Evolutionary conservation across 2,888 invertebrate genomes (phyloP).

Genomic region (Drosophila meridiana): DNA sequence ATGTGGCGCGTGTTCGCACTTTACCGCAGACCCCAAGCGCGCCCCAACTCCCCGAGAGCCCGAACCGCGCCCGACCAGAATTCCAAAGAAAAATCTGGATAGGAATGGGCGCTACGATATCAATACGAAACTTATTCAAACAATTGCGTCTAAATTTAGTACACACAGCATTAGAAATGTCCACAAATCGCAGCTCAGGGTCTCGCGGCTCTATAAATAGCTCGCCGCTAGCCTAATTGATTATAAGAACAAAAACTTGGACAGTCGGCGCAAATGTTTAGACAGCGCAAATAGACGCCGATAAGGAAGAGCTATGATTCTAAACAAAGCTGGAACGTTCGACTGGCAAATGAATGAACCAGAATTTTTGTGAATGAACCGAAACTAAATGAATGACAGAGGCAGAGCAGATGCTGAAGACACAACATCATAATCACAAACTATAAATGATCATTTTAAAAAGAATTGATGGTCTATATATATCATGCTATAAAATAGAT

Average conservation of each 20-base stretch:
- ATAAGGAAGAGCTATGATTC: constrained; percentile 28
- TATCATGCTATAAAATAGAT: not conserved
- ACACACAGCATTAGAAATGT: constrained; percentile 6
- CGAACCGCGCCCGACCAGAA: not conserved
- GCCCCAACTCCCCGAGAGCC: not conserved
- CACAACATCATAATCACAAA: constrained; percentile 18
- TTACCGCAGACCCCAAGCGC: constrained; percentile 35
- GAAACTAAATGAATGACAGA: constrained; percentile 10
- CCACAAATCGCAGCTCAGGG: constrained; percentile 13
- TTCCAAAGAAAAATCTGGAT: not conserved
- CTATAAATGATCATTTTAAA: constrained; percentile 3
- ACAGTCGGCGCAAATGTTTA: constrained; percentile 35
- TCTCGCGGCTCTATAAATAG: constrained; percentile 43
- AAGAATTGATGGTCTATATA: not conserved
- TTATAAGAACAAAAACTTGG: constrained; percentile 26
- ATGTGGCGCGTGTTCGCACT: constrained; percentile 78
- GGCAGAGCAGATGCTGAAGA: constrained; percentile 2
- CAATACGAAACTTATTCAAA: constrained; percentile 9
- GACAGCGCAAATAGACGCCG: constrained; percentile 36
- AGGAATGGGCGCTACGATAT: not conserved
- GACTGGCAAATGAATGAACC: constrained; percentile 16
- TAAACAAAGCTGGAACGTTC: constrained; percentile 31
- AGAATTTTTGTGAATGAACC: constrained; percentile 47
- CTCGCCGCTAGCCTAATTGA: constrained; percentile 41
- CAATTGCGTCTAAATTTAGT: constrained; percentile 34